phyloP scores from a whole-genome alignment of 1,140 invertebrate species.

The Atta texana region DNA sequence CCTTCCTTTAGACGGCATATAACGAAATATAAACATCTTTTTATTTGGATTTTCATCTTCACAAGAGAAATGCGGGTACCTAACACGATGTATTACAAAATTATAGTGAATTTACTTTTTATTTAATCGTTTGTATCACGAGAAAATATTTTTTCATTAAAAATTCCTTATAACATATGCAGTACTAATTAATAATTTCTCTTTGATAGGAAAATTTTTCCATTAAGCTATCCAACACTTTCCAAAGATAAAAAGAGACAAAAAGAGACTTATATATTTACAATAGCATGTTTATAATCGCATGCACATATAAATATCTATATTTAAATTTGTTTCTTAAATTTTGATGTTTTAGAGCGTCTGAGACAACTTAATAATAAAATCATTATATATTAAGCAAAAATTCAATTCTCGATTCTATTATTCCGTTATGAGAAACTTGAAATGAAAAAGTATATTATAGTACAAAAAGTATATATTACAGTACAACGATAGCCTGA shows the following conservation, averaged over 20 bases:
- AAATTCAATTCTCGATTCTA: neutral
- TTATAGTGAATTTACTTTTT: neutral
- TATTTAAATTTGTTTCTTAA: neutral
- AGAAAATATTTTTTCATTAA: conserved; percentile 5
- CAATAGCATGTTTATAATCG: neutral
- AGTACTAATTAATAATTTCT: neutral
- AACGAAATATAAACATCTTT: conserved; percentile 62
- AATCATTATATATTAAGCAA: neutral
- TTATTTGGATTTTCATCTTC: conserved; percentile 1
- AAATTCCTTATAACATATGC: neutral
- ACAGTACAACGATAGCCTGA: neutral
- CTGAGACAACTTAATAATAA: neutral
- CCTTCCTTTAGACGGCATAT: conserved; percentile 42
- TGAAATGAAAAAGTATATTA: neutral
- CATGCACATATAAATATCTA: neutral
- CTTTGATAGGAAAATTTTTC: neutral
- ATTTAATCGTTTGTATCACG: neutral
- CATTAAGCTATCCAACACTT: neutral
- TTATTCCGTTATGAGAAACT: neutral
- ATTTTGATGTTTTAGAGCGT: no score
- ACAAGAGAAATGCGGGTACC: neutral
- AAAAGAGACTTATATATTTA: neutral
- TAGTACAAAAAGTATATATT: neutral
- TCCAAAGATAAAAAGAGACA: neutral
- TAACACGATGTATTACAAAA: neutral